Base-by-base conservation (phyloP, 2,797 vertebrate genomes). In the Poeciliopsis infans region DNA sequence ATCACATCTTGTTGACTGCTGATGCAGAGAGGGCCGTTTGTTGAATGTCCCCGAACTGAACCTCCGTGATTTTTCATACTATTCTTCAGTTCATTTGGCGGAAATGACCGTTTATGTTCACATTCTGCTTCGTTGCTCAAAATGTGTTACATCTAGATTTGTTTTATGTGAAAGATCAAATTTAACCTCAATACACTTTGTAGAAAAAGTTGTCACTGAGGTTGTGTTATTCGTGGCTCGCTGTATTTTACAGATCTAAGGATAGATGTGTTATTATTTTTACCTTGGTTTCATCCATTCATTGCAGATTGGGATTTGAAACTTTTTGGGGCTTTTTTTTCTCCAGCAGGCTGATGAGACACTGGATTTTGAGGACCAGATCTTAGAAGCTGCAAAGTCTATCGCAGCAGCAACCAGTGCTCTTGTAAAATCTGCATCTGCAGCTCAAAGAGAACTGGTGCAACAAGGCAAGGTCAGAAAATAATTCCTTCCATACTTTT, bases 281-380 rank as follows among this genome's bases (percentile, higher is more conserved):
- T 20, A 28, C 16, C 20, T 49, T 66, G 6, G 53, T 72, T 23
- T 20, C 51, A 23, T 80, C 20, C 16, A 76, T 28, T n/a, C 4
- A 53, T 46, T 72, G 13, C 31, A 66, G 57, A 76, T 49, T 47
- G 25, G 59, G 8, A 45, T 20, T 20, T 69, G 46, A 55, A 31
- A n/a, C 45, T 1, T 7, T 64, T 3, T 18, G 77, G 66, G 85
- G 33, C 7, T 64, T 69, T 88, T 80, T 79, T 45, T 55, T 43
- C 83, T 79, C 74, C 95, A 99, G 98, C 97, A 99, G 96, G 98
- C 98, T 20, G 98, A 99, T 55, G 98, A 99, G 94, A 97, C 96
- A 6, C 95, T 99, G 95, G 97, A 99, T 93, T 99, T 99, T 82
- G 98, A 99, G 94, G 98, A 99, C 88, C 98, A 99, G 96, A 99